Conservation (phyloP, 2,797 vertebrate genomes). For the Picus viridis region DNA sequence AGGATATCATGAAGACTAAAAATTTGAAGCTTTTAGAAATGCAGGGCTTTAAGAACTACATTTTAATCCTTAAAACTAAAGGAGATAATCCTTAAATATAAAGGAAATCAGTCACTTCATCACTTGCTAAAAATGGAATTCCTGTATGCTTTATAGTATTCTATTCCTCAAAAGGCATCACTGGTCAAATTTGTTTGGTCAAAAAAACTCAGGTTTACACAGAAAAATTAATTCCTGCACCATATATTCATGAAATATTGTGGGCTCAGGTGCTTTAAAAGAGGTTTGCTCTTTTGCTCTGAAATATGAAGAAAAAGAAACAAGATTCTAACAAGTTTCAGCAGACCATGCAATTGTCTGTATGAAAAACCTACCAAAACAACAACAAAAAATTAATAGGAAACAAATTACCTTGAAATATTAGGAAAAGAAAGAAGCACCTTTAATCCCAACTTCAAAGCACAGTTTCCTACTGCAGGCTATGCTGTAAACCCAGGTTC, state of each 20-base stretch:
- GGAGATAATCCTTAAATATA: background rate
- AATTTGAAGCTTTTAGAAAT: background rate
- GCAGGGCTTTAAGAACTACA: background rate
- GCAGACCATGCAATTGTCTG: background rate
- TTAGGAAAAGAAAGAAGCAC: background rate
- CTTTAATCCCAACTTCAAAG: background rate
- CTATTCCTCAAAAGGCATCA: background rate
- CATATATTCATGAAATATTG: background rate
- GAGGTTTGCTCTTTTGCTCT: background rate
- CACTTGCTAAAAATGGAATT: background rate
- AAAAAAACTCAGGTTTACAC: background rate
- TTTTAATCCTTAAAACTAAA: background rate
- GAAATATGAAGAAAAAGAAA: background rate
- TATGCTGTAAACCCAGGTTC: background rate
- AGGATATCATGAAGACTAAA: background rate
- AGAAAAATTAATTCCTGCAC: background rate
- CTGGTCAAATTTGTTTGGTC: background rate
- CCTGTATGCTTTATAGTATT: background rate
- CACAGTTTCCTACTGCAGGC: background rate
- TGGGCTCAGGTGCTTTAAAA: background rate
- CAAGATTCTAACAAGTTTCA: background rate
- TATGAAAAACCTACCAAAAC: background rate
- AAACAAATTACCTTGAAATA: background rate
- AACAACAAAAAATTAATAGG: background rate
- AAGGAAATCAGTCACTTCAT: background rate